Evolutionary conservation across 2,888 invertebrate species (phyloP), one percentile per base, ranked within the genome.

Genomic region (Odontothrips loti): DNA sequence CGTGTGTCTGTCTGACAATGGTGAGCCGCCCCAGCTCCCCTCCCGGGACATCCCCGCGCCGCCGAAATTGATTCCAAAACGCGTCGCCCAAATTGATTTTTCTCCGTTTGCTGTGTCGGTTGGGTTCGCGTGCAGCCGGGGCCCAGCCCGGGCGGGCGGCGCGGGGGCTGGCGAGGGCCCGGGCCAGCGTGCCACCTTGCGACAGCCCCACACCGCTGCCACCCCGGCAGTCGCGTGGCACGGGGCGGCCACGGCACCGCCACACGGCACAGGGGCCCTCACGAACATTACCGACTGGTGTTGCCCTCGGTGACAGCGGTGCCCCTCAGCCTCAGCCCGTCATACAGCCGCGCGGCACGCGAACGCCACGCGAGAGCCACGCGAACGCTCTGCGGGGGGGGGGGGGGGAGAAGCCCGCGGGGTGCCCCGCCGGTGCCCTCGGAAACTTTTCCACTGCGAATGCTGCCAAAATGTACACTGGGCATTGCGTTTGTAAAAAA

Each of bases 241-340:
- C 34, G 34, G 34, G 3, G 6, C 34, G 6, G 34, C 34, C 34
- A 43, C 34, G 34, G 34, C 34, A 43, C 34, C 2, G 68, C 68
- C 68, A 8, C 68, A 12, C 27, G 27, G 10, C 68, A 6, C 68
- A 11, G 20, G 15, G 15, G 20, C 58, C 58, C 58, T 17, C 68
- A 75, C 68, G 27, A 75, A 75, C 68, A 75, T 75, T 75, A 23
- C 68, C 68, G 12, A 27, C 68, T 27, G 68, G 68, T 75, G 68
- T 75, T 75, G 27, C 68, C 68, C 68, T 75, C 68, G 68, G 68
- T 75, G 68, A 75, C 68, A 75, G 68, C 68, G 68, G 68, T 75
- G 68, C 68, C 68, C 68, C 68, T 75, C 68, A 75, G 68, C 27
- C 68, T 27, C 58, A 6, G 58, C 17, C 58, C 34, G 34, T 58